Base-by-base conservation (phyloP, 2,113 vertebrate genomes). In the Peromyscus maniculatus region DNA sequence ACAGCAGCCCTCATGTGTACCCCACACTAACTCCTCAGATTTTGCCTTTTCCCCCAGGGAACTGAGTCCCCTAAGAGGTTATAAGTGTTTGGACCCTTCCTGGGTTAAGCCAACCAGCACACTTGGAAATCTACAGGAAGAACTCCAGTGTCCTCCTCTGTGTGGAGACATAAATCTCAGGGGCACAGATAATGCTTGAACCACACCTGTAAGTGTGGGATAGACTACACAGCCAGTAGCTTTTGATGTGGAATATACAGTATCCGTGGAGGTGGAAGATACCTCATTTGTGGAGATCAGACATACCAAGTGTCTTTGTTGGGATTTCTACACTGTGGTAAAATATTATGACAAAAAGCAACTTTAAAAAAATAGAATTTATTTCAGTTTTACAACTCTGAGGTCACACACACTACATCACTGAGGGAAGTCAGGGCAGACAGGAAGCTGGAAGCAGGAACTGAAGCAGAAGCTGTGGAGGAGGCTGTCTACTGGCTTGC, bases 181-280 rank as follows among this genome's bases (percentile, higher is more conserved):
- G 7, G 31, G 15, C 5, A 3, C 1, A 24, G n/a, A 62, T 16
- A 39, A 55, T 19, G 39, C 24, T 43, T 13, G 17, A 36, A 64
- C 52, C 36, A 49, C 31, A 17, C 0, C 1, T 77, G 7, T 31
- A 43, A 67, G 57, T 19, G 5, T 1, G 0, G 55, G 24, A 12
- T 24, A 75, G 31, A n/a, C n/a, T 0, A 7, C 11, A n/a, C 33
- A 46, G 52, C 67, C n/a, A 6, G 59, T 24, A 21, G 72, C 52
- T 80, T 80, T 75, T 43, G 2, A 15, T 1, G 11, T 19, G n/a
- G 57, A 36, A 15, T 36, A 84, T 72, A 88, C 84, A 57, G 69
- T 64, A 16, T n/a, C 12, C 26, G 21, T 12, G 24, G 71, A 62
- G 33, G 46, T 3, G 0, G 55, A 36, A n/a, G 39, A 72, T 28